These are phyloP conservation scores for Quadroppia sp. DNA, from an alignment of 2,888 invertebrate species.

Conservation along the genomic window DNA sequence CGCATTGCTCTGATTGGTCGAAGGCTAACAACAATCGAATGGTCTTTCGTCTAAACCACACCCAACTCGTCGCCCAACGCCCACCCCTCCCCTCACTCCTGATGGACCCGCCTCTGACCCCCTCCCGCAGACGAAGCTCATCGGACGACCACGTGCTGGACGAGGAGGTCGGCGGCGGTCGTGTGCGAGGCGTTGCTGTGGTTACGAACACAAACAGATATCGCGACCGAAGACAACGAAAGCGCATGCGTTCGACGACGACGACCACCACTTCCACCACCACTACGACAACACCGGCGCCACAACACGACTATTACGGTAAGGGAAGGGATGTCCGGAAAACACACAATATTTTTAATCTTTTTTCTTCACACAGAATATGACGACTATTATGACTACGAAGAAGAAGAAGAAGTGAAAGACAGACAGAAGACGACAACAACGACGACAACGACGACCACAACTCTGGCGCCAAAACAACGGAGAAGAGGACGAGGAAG, in stretches of 20 bases:
- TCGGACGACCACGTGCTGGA: neutral
- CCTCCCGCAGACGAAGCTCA: too few relatives aligned
- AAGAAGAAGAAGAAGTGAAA: too few relatives aligned
- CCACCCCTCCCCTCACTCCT: neutral
- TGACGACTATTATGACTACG: constrained; percentile 43
- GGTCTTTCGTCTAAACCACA: too few relatives aligned
- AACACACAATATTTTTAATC: neutral
- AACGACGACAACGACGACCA: constrained; percentile 53
- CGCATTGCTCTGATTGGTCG: too few relatives aligned
- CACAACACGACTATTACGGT: constrained; percentile 45
- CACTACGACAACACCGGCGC: constrained; percentile 44
- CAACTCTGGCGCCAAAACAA: constrained; percentile 46
- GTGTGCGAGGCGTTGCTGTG: too few relatives aligned
- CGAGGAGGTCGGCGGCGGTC: neutral
- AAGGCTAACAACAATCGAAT: too few relatives aligned
- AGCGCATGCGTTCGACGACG: neutral
- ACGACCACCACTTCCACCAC: constrained; percentile 46
- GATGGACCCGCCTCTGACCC: constrained; percentile 21
- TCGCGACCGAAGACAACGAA: neutral
- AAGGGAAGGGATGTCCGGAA: neutral
- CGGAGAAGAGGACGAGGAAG: constrained; percentile 21
- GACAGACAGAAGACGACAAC: constrained; percentile 42
- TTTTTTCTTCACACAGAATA: constrained; percentile 13
- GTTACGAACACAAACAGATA: constrained; percentile 6
- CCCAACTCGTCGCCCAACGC: too few relatives aligned